Evolutionary conservation across 2,113 vertebrate genomes (phyloP).

Genomic region (Neomonachus schauinslandi): DNA sequence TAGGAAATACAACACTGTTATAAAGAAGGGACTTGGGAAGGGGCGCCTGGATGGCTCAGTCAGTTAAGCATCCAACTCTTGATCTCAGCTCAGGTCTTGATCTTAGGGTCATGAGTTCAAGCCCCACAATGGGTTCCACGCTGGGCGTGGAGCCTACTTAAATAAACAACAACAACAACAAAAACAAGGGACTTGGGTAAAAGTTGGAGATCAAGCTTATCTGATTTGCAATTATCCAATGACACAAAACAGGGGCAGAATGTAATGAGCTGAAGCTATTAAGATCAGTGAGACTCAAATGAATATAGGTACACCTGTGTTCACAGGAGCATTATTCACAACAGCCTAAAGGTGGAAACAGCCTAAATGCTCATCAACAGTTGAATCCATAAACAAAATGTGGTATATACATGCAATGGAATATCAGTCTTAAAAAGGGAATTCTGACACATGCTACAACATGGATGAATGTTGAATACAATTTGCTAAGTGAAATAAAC

Average conservation of each 20-base stretch:
- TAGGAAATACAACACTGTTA: neutral
- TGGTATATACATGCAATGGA: neutral
- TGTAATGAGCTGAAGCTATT: neutral
- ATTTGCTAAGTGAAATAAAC: neutral
- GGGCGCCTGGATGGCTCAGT: neutral
- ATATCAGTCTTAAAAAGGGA: neutral
- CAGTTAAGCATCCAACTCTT: neutral
- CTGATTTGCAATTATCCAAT: slow-evolving; percentile 22
- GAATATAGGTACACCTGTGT: neutral
- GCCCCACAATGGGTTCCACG: neutral
- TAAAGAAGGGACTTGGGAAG: neutral
- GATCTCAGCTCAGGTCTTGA: neutral
- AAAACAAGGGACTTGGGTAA: neutral
- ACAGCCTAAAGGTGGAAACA: neutral
- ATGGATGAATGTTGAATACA: neutral
- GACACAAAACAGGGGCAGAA: slow-evolving; percentile 20
- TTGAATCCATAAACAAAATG: neutral
- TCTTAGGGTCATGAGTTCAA: neutral
- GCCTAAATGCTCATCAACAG: neutral
- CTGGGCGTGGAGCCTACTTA: neutral
- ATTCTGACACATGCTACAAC: neutral
- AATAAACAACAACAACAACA: neutral
- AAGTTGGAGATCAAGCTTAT: neutral
- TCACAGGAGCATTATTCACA: neutral
- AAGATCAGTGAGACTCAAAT: neutral